Evolutionary conservation across 1,140 invertebrate genomes (phyloP), one percentile per base, ranked within the genome.

Genomic region (Lepidurus arcticus): DNA sequence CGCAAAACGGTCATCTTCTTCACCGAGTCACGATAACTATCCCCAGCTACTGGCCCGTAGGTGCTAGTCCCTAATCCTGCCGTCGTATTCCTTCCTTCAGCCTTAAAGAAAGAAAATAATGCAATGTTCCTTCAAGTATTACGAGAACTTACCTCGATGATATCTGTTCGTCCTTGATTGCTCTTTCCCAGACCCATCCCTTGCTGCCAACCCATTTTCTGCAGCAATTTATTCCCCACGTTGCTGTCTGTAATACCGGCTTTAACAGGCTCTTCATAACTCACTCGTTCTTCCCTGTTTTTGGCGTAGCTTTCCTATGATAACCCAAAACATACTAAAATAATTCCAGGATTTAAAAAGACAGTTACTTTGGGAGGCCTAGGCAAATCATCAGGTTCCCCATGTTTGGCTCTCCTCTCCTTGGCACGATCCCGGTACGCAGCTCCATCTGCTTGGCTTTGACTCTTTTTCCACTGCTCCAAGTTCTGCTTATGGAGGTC

Each of bases 161-260:
- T 96, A 74, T 91, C 93, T 8, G 94, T 94, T 81, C 95, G 89
- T n/a, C 97, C 97, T 87, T 98, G 96, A 84, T 95, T 94, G 44
- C 89, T 88, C 84, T 93, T 94, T 6, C 97, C 98, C 11, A 99
- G 86, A 0, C 98, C 98, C 88, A 95, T 91, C 1, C 97, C 98
- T 84, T 96, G 94, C 7, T 91, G 93, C 97, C 98, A 99, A 0
- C 98, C 98, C 97, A 99, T 99, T 86, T 97, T 98, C 85, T 98
- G 96, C 73, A 99, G 84, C 81, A 99, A 87, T 85, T 94, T 93
- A 85, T 92, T 97, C 1, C 96, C 96, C 81, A 97, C 92, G 85
- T 96, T 96, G 79, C 93, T 92, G 0, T 92, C 91, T 16, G 93
- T 92, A 74, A 98, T 94, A 0, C 91, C 92, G 44, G 88, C 86